Base-by-base conservation (phyloP, 2,888 invertebrate species). In the Lydus trimaculatus region DNA sequence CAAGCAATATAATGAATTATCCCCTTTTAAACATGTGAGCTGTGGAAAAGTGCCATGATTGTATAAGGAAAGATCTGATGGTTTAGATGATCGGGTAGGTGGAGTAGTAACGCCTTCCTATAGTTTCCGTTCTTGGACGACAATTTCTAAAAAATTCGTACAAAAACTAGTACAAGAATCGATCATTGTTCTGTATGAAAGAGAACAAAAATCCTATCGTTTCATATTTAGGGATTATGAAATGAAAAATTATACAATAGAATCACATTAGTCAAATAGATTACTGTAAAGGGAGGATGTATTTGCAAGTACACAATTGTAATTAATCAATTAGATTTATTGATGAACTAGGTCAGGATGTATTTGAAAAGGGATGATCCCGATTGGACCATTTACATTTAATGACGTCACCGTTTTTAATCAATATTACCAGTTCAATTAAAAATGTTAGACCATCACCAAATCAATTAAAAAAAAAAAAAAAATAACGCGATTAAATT, bases 261-360 rank as follows among this genome's bases (percentile, higher is more conserved):
- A 61, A 64, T 64, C 64, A 59, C 61, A 65, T 68, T 68, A 68
- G 68, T 65, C 61, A 58, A 61, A 61, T 31, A 62, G 59, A 36
- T 28, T 25, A 48, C 17, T 52, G 33, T 23, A 39, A 61, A n/a
- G 20, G 43, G 43, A 58, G 31, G 17, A 33, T 59, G 66, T 63
- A 71, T 74, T 69, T 69, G 64, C 66, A 69, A 72, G 69, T 72
- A 63, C 67, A 64, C 64, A 65, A 43, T 39, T 61, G 69, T 66
- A 66, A 72, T 73, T 72, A 73, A 74, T 74, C 73, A 74, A 72
- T 72, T 71, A 71, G 73, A 74, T 74, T 74, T 74, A 74, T 71
- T 58, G 71, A 59, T 66, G 66, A 65, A 67, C 66, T 74, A 67
- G 72, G 71, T 72, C 71, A 69, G 61, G 67, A 64, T 66, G 65